Base-by-base conservation (phyloP, 2,113 vertebrate genomes). In the Euleptes europaea region DNA sequence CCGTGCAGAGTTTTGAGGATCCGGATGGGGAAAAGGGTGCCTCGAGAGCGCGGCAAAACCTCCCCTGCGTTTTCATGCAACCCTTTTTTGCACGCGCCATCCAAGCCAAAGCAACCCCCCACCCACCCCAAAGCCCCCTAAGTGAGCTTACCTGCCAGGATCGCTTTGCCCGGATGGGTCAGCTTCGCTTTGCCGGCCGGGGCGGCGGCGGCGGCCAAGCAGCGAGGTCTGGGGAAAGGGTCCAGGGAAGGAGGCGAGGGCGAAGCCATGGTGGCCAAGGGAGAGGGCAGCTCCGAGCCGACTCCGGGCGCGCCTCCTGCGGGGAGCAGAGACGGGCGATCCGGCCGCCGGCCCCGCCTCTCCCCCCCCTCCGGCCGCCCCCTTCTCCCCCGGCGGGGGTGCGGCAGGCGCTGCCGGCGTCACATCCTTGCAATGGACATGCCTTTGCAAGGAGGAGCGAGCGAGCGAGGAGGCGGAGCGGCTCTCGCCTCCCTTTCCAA, bases 131-230 rank as follows among this genome's bases (percentile, higher is more conserved):
- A 76, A 26, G 8, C 33, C 23, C 66, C 49, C 33, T 28, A 19
- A 38, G 8, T 10, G 15, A 80, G 88, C 96, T 95, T 86, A 98
- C 97, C 97, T 94, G 97, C 97, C 86, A 98, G 90, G 75, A 98
- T 98, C 33, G 97, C 97, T 88, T 98, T 98, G 67, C 97, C 97
- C 14, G 97, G 97, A 81, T 98, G 97, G 42, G 97, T 98, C 79
- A 97, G 94, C 91, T 97, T 98, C 42, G 96, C 92, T 89, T 94
- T 97, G 38, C 94, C 96, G 12, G 95, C 95, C 6, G 97, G 94
- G 47, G 97, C 96, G 2, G 97, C 97, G 2, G 97, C 97, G 0
- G 97, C 97, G 0, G 93, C 90, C 88, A 97, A 87, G 92, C 94
- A 92, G 82, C 94, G 91, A 38, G 95, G 95, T 86, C 91, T 85